These are phyloP conservation scores for Melozone crissalis DNA, from an alignment of 2,113 vertebrate species.

Conservation along the genomic window DNA sequence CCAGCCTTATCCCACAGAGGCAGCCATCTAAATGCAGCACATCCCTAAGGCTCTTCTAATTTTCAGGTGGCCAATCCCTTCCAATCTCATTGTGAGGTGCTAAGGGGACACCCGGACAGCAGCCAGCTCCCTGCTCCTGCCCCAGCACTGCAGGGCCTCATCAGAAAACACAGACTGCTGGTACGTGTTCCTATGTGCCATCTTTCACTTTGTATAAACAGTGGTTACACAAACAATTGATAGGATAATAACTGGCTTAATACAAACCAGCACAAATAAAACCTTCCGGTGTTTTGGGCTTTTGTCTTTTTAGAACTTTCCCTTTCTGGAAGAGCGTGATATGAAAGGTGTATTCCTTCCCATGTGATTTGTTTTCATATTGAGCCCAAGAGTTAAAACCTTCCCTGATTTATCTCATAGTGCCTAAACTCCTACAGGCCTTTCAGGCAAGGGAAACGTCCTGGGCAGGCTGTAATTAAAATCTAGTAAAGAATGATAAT, in stretches of 20 bases:
- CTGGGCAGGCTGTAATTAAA: neutral
- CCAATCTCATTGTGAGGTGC: fast-evolving
- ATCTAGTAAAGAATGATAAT: neutral
- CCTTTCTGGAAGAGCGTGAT: neutral
- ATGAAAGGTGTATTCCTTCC: neutral
- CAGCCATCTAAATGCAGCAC: neutral
- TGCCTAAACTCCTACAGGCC: neutral
- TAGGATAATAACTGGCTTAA: conserved; percentile 33
- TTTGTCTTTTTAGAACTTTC: conserved; percentile 18
- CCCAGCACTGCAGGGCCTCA: neutral
- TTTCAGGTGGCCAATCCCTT: neutral
- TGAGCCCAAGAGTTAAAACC: neutral
- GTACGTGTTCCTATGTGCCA: neutral
- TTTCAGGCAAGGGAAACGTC: neutral
- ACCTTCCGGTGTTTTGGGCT: conserved; percentile 21
- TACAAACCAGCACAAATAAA: conserved; percentile 47
- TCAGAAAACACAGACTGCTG: neutral
- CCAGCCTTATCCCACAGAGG: neutral
- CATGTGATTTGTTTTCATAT: neutral
- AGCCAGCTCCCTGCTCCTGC: neutral
- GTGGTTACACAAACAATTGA: conserved; percentile 1
- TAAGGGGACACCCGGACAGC: fast-evolving
- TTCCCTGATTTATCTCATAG: neutral
- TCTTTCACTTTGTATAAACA: conserved; percentile 30
- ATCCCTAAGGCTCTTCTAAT: neutral